A percentile compares a stretch with the other conserved stretches of the same genome.
phyloP scores from a whole-genome alignment of 2,113 vertebrate species.

The Malaclemys terrapin region DNA sequence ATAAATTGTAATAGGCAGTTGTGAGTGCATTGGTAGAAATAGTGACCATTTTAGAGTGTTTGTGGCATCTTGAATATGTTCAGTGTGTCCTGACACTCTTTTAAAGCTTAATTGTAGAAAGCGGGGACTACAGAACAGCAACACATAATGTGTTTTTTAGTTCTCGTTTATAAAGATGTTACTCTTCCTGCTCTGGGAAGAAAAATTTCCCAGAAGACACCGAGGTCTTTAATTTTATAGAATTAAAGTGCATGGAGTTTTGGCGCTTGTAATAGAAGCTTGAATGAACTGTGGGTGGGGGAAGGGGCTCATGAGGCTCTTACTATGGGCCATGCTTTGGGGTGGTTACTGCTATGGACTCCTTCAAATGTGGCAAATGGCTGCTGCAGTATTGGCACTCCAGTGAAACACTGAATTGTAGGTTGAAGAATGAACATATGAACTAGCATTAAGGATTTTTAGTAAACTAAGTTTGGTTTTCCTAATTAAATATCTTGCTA shows the following conservation, averaged over 20 bases:
- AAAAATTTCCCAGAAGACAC: background rate
- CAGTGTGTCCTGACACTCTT: background rate
- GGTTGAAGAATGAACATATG: background rate
- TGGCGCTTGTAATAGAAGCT: background rate
- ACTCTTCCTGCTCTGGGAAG: background rate
- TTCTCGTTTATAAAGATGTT: background rate
- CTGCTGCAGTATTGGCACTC: background rate
- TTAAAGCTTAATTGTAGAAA: background rate
- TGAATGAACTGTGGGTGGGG: background rate
- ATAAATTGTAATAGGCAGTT: background rate
- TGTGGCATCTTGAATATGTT: background rate
- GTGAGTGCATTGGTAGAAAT: background rate
- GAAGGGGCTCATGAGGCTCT: background rate
- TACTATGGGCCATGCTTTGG: background rate
- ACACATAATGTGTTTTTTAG: background rate
- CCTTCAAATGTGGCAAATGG: background rate
- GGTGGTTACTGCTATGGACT: background rate
- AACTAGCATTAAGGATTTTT: background rate
- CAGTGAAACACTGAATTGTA: background rate
- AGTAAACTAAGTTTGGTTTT: background rate
- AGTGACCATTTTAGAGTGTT: background rate
- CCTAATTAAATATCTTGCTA: too few species aligned
- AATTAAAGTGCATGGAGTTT: background rate
- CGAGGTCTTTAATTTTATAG: background rate
- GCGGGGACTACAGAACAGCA: background rate